Conservation (phyloP, 1,140 invertebrate genomes). For the Drosophila parvula region DNA sequence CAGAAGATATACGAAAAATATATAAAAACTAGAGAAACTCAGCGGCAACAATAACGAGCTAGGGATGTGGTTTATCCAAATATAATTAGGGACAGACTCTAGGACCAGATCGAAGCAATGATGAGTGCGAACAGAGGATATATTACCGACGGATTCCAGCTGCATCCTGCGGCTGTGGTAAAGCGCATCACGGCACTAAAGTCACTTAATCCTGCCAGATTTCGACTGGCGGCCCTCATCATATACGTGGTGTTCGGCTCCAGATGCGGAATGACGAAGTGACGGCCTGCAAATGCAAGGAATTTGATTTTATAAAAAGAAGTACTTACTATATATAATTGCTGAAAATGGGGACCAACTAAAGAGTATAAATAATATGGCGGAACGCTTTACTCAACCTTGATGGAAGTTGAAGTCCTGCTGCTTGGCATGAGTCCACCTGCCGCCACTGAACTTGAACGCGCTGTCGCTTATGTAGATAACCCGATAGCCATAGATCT, state of each 20-base stretch:
- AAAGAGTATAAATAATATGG: background rate
- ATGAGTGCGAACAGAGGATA: conserved; percentile 31
- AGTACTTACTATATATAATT: background rate
- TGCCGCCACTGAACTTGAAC: conserved; percentile 73
- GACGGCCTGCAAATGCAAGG: conserved; percentile 58
- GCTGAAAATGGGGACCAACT: background rate
- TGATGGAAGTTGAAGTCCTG: conserved; percentile 74
- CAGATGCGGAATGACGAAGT: conserved; percentile 77
- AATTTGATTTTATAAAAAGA: background rate
- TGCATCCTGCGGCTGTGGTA: conserved; percentile 56
- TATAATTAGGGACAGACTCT: conserved; percentile 16
- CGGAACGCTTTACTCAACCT: conserved; percentile 50
- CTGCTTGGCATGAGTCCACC: conserved; percentile 80
- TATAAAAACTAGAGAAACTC: conserved; percentile 24
- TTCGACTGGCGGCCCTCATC: conserved; percentile 82
- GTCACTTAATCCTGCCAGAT: conserved; percentile 84
- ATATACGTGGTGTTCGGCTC: conserved; percentile 81
- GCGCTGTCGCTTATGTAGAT: conserved; percentile 76
- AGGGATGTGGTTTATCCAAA: conserved; percentile 5
- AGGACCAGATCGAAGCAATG: conserved; percentile 48
- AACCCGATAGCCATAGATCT: conserved; percentile 79
- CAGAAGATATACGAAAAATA: conserved; percentile 71
- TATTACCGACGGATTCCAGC: conserved; percentile 25
- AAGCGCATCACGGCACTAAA: conserved; percentile 74
- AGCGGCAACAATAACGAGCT: conserved; percentile 58